Percentiles rank a stretch among this genome's conserved stretches.
phyloP scores from a whole-genome alignment of 2,888 invertebrate species.

The Carterocephalus palaemon region DNA sequence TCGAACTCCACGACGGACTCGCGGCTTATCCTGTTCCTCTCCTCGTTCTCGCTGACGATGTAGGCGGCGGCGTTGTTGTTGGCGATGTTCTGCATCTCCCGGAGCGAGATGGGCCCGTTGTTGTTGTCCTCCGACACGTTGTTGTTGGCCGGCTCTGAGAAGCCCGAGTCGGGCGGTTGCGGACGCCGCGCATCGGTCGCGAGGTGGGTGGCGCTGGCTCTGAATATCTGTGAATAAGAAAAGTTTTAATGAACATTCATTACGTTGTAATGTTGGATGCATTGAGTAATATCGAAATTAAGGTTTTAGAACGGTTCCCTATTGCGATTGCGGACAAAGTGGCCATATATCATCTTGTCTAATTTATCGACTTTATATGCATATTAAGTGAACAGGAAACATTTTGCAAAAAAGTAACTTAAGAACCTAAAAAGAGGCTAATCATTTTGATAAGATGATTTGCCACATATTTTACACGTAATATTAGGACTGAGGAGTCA shows the following conservation, averaged over 20 bases:
- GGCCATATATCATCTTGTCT: no score
- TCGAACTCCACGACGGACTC: conserved; percentile 72
- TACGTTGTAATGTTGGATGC: not conserved
- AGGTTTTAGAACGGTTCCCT: no score
- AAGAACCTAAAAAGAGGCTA: no score
- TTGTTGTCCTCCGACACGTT: conserved; percentile 76
- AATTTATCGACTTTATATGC: no score
- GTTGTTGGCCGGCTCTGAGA: conserved; percentile 69
- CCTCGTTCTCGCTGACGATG: conserved; percentile 74
- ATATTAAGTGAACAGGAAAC: no score
- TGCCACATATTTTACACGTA: no score
- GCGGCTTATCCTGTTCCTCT: conserved; percentile 62
- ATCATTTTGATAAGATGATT: no score
- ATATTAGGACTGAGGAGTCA: no score
- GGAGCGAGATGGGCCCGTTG: conserved; percentile 76
- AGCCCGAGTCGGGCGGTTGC: conserved; percentile 65
- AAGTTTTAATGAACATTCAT: not conserved
- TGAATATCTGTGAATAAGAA: conserved; percentile 52
- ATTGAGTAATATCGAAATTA: not conserved
- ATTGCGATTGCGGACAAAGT: no score
- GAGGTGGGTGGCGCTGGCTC: conserved; percentile 63
- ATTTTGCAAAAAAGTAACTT: no score
- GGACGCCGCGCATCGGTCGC: conserved; percentile 61
- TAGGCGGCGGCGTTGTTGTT: conserved; percentile 77
- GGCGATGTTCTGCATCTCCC: conserved; percentile 78